Evolutionary conservation across 2,888 invertebrate genomes (phyloP).

Genomic region (Drepana falcataria): DNA sequence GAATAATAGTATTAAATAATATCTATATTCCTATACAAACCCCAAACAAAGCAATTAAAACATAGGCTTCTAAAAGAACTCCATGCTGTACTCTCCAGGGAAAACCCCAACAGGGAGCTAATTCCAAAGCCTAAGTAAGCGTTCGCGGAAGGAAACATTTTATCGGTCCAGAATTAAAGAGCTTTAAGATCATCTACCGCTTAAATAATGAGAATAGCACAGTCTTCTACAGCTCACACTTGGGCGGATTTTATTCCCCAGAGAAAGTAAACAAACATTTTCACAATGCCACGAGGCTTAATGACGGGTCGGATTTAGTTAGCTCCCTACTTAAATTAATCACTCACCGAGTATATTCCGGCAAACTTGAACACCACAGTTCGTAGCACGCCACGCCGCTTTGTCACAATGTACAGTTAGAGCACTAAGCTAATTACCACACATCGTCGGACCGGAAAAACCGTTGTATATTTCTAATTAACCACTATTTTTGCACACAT

Average conservation of each 20-base stretch:
- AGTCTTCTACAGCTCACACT: not conserved
- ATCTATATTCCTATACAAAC: too few relatives aligned
- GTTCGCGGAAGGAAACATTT: too few relatives aligned
- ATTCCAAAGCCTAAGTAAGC: too few relatives aligned
- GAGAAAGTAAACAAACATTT: not conserved
- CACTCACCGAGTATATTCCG: constrained; percentile 16
- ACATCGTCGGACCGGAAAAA: constrained; percentile 21
- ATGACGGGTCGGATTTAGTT: constrained; percentile 19
- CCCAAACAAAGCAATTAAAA: too few relatives aligned
- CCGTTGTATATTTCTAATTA: constrained; percentile 31
- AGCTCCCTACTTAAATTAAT: constrained; percentile 21
- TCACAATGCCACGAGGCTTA: constrained; percentile 3
- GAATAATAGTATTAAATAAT: too few relatives aligned
- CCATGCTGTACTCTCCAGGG: too few relatives aligned
- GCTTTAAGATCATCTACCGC: too few relatives aligned
- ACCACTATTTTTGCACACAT: constrained; percentile 14
- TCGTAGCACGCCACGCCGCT: constrained; percentile 24
- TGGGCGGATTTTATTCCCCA: not conserved
- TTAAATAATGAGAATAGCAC: too few relatives aligned
- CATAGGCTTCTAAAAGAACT: too few relatives aligned
- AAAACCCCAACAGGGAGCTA: too few relatives aligned
- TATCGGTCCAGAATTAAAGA: too few relatives aligned
- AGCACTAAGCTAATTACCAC: constrained; percentile 27
- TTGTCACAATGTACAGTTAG: constrained; percentile 6
- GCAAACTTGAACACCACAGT: constrained; percentile 27